Conservation (phyloP, 2,113 vertebrate genomes). For the Piprites chloris region DNA sequence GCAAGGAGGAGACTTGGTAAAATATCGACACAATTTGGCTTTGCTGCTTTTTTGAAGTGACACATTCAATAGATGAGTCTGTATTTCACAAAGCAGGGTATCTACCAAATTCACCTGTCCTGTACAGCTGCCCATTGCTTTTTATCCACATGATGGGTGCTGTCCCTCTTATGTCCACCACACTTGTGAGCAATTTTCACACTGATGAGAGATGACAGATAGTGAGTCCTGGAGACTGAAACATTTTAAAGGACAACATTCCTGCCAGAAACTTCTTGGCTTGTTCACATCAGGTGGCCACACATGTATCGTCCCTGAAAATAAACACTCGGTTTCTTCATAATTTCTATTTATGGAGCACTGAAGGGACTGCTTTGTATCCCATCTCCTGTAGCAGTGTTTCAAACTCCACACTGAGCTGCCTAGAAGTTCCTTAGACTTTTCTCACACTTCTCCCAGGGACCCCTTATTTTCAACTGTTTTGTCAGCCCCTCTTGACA, state of each 20-base stretch:
- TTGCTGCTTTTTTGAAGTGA: background rate
- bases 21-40: background rate
- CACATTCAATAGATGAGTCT: background rate
- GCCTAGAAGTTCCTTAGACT: background rate
- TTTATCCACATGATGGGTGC: background rate
- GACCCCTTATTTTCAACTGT: background rate
- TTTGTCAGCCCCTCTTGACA: background rate
- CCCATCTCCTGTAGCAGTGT: background rate
- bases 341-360: background rate
- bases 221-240: background rate
- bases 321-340: background rate
- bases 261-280: background rate
- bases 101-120: background rate
- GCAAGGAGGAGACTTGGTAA: background rate
- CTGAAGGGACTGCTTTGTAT: background rate
- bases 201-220: background rate
- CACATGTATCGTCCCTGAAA: background rate
- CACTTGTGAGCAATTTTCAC: background rate
- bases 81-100: background rate
- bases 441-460: background rate
- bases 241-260: background rate
- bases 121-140: background rate
- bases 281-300: background rate
- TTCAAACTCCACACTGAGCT: background rate
- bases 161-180: background rate